These are phyloP conservation scores for Nowickia ferox DNA, from an alignment of 2,888 invertebrate species.

Conservation along the genomic window DNA sequence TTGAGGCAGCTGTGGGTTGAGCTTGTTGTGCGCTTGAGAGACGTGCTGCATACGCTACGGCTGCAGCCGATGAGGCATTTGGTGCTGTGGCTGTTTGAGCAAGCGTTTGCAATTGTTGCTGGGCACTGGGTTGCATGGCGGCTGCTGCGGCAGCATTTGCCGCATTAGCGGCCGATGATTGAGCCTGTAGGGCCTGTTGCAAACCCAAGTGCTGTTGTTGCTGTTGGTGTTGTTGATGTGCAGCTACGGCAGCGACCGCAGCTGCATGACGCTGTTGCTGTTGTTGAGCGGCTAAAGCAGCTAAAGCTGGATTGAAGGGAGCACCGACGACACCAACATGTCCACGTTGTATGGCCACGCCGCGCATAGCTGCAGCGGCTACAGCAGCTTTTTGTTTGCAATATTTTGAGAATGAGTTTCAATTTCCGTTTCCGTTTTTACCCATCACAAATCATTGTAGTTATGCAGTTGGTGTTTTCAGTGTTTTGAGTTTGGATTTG, in stretches of 20 bases:
- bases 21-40: constrained; percentile 74
- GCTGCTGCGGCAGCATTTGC: constrained; percentile 80
- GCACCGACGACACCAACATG: constrained; percentile 85
- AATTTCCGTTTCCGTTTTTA: constrained; percentile 57
- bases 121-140: constrained; percentile 84
- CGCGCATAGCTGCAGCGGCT: constrained; percentile 90
- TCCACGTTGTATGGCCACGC: constrained; percentile 92
- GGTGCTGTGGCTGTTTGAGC: constrained; percentile 84
- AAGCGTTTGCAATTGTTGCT: constrained; percentile 80
- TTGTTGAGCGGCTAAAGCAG: constrained; percentile 85
- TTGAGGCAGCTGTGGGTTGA: constrained; percentile 86
- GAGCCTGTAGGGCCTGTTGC: constrained; percentile 76
- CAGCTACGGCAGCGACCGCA: constrained; percentile 85
- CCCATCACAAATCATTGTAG: constrained; percentile 28
- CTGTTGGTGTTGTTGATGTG: constrained; percentile 84
- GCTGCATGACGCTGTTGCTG: constrained; percentile 80
- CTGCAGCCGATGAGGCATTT: constrained; percentile 77
- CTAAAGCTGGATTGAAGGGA: constrained; percentile 84
- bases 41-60: constrained; percentile 81
- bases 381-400: constrained; percentile 76
- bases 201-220: constrained; percentile 75
- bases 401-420: constrained; percentile 63
- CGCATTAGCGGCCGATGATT: constrained; percentile 85
- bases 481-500: constrained; percentile 17
- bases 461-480: constrained; percentile 20